Evolutionary conservation across 2,888 invertebrate genomes (phyloP).

Genomic region (Protodeltote pygarga): DNA sequence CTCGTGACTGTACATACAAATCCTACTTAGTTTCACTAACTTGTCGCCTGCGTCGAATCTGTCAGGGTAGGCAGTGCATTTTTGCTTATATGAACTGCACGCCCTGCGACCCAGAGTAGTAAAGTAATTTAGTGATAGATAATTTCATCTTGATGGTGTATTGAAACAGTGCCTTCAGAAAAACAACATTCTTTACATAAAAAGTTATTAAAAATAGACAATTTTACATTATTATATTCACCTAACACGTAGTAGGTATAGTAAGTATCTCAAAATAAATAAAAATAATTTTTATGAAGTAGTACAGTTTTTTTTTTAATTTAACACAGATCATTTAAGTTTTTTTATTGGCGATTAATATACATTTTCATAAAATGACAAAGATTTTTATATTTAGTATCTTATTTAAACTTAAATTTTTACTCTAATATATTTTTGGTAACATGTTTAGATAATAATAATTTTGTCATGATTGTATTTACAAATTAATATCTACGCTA

Average conservation of each 20-base stretch:
- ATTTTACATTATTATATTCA: conserved; percentile 27
- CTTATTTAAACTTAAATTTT: conserved; percentile 9
- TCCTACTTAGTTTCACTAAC: too few species aligned
- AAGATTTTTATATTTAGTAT: not conserved
- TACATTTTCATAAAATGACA: not conserved
- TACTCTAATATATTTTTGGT: conserved; percentile 23
- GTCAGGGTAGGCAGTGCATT: too few species aligned
- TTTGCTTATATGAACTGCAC: too few species aligned
- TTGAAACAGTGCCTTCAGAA: conserved; percentile 16
- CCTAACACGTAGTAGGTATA: conserved; percentile 14
- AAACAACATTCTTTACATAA: conserved; percentile 27
- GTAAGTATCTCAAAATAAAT: conserved; percentile 2
- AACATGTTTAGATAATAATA: conserved; percentile 20
- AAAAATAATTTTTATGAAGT: conserved; percentile 4
- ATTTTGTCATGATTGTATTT: conserved; percentile 22
- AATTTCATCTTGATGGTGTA: too few species aligned
- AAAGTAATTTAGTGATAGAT: too few species aligned
- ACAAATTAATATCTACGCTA: conserved; percentile 10
- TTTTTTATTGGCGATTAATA: conserved; percentile 1
- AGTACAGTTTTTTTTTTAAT: not conserved
- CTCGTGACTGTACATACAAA: too few species aligned
- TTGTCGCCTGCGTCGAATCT: too few species aligned
- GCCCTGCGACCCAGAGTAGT: too few species aligned
- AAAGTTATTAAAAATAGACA: conserved; percentile 46
- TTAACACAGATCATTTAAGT: not conserved